Conservation (phyloP, 2,113 vertebrate species). For the Platysternon megacephalum region DNA sequence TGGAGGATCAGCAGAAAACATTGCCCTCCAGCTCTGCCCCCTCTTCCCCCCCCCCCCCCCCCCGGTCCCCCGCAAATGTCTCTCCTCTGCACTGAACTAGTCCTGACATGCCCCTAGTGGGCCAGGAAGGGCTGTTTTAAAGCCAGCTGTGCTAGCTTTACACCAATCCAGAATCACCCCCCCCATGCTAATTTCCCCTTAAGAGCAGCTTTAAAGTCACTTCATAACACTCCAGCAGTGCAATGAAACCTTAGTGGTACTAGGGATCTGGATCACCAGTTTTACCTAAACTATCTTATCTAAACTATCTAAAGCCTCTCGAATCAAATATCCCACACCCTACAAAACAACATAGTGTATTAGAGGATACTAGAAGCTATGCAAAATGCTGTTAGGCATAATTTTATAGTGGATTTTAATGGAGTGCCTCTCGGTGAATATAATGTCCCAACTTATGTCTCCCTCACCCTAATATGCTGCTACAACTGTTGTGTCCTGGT, state of each 20-base stretch:
- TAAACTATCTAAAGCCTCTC: background rate
- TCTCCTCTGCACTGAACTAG: background rate
- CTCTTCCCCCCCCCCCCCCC: rapidly evolving
- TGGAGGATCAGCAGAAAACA: rapidly evolving
- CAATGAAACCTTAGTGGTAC: rapidly evolving
- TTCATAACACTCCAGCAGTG: rapidly evolving
- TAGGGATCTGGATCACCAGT: rapidly evolving
- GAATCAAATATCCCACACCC: background rate
- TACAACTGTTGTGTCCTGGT: background rate
- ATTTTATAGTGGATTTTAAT: conserved; percentile 22
- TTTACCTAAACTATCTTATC: background rate
- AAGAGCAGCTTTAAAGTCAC: rapidly evolving
- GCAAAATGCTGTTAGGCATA: background rate
- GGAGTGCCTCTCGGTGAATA: background rate
- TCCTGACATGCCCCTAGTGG: background rate
- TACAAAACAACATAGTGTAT: background rate
- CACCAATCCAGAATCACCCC: too few species aligned
- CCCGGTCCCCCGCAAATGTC: rapidly evolving
- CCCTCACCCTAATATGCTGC: background rate
- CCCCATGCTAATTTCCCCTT: rapidly evolving
- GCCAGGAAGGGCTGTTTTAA: rapidly evolving
- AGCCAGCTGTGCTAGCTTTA: rapidly evolving
- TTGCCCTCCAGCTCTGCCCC: rapidly evolving
- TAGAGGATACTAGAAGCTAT: background rate
- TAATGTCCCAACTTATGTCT: conserved; percentile 10